Evolutionary conservation across 2,113 vertebrate species (phyloP).

Genomic region (Aldabrachelys gigantea): DNA sequence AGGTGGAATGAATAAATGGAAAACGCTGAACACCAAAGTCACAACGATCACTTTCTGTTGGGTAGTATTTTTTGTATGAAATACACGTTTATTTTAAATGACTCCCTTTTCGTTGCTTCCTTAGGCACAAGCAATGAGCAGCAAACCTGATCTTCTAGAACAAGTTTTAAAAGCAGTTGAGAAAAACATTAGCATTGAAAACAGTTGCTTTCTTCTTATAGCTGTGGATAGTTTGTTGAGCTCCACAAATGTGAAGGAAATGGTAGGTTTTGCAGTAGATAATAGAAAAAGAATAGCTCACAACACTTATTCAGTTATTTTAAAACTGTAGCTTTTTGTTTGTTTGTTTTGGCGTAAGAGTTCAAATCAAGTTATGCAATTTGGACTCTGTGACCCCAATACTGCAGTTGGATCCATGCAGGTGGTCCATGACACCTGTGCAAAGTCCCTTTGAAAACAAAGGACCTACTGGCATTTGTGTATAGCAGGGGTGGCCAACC

Average conservation of each 20-base stretch:
- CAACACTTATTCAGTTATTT: background rate
- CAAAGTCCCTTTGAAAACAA: background rate
- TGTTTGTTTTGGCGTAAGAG: background rate
- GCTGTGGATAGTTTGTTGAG: slow-evolving; percentile 83
- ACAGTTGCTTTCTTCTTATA: slow-evolving; percentile 88
- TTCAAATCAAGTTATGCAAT: background rate
- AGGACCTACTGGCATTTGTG: background rate
- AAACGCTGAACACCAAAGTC: background rate
- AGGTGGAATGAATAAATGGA: background rate
- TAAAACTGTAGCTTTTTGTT: background rate
- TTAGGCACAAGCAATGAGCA: slow-evolving; percentile 92
- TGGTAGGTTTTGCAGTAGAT: slow-evolving; percentile 71
- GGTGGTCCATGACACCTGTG: background rate
- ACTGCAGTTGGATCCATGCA: background rate
- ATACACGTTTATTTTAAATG: background rate
- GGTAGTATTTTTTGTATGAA: slow-evolving; percentile 14
- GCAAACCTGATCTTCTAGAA: slow-evolving; percentile 87
- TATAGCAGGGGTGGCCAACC: no score
- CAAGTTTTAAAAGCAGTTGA: slow-evolving; percentile 88
- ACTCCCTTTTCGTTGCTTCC: slow-evolving; percentile 68
- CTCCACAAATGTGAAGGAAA: slow-evolving; percentile 72
- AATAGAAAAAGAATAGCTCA: background rate
- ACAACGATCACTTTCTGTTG: background rate
- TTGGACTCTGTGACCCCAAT: background rate
- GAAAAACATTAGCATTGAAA: slow-evolving; percentile 88